Evolutionary conservation across 2,888 invertebrate species (phyloP).

Genomic region (Leucozona laternaria): DNA sequence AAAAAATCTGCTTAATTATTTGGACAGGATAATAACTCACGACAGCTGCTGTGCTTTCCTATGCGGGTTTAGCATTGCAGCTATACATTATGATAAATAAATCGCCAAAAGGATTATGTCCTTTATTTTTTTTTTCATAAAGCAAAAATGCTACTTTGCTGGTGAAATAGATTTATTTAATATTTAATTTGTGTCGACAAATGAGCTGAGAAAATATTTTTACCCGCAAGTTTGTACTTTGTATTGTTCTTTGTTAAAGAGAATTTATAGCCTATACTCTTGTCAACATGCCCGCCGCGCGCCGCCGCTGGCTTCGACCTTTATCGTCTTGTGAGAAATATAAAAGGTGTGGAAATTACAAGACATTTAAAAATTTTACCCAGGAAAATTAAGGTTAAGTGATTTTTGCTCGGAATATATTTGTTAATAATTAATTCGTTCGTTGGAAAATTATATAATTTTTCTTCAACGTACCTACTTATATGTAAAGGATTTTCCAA

Average conservation of each 20-base stretch:
- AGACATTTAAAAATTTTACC: not conserved
- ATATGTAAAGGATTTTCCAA: too few relatives aligned
- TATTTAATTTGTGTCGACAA: constrained; percentile 66
- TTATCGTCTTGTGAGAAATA: not conserved
- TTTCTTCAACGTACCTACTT: too few relatives aligned
- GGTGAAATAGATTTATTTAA: constrained; percentile 48
- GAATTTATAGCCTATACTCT: not conserved
- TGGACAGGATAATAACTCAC: constrained; percentile 73
- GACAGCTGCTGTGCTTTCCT: constrained; percentile 57
- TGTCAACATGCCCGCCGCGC: not conserved
- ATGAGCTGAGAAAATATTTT: constrained; percentile 32
- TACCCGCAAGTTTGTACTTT: not conserved
- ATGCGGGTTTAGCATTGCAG: constrained; percentile 30
- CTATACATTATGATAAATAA: constrained; percentile 28
- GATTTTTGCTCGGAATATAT: too few relatives aligned
- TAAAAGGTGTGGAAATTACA: not conserved
- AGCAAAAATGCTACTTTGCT: constrained; percentile 39
- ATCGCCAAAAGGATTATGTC: constrained; percentile 47
- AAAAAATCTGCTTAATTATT: constrained; percentile 66
- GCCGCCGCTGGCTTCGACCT: not conserved
- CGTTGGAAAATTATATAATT: too few relatives aligned
- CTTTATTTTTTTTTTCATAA: constrained; percentile 19
- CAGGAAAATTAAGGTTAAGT: too few relatives aligned
- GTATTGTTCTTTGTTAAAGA: not conserved
- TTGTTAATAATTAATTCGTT: too few relatives aligned